Evolutionary conservation across 2,113 vertebrate genomes (phyloP).

Genomic region (Cheirogaleus medius): DNA sequence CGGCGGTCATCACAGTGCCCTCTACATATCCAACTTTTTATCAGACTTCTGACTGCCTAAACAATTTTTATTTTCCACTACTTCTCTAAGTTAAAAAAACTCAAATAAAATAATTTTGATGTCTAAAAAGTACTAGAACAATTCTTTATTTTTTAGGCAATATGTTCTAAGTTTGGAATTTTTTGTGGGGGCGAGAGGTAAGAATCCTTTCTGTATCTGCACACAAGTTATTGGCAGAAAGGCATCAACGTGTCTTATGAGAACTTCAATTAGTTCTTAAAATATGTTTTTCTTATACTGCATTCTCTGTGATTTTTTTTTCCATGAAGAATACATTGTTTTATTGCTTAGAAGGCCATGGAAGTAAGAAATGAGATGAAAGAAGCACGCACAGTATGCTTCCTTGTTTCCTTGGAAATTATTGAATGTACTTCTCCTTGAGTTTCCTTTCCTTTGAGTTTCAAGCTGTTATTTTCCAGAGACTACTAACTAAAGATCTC

Average conservation of each 20-base stretch:
- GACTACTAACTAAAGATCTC: background rate
- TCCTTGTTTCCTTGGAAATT: background rate
- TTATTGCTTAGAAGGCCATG: background rate
- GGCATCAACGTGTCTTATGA: background rate
- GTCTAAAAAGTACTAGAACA: background rate
- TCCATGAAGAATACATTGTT: background rate
- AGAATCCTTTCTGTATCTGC: background rate
- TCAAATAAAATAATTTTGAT: background rate
- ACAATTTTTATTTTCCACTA: background rate
- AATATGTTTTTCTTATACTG: background rate
- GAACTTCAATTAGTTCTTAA: background rate
- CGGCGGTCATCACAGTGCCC: background rate
- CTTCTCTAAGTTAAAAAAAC: background rate
- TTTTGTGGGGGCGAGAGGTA: rapidly evolving
- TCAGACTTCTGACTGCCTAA: background rate
- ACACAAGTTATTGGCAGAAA: background rate
- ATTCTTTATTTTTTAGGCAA: background rate
- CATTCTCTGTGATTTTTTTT: background rate
- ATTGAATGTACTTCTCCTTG: rapidly evolving
- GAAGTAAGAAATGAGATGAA: background rate
- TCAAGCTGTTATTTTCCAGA: background rate
- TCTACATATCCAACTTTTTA: background rate
- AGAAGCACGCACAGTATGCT: background rate
- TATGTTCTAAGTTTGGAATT: background rate
- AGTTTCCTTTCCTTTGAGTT: background rate